phyloP scores from a whole-genome alignment of 2,888 invertebrate species.

The Listrodromus nycthemerus region DNA sequence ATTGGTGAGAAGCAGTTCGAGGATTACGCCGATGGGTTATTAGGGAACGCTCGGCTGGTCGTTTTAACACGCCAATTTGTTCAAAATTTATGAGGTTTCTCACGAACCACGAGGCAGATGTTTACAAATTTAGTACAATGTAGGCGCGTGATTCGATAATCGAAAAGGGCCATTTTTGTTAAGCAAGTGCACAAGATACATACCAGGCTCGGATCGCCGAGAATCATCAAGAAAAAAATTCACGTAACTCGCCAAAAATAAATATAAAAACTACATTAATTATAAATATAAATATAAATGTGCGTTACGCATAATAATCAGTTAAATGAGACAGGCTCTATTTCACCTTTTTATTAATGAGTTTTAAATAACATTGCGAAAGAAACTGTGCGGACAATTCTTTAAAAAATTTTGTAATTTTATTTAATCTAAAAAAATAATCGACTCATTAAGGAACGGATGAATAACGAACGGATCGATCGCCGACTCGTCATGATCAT shows the following conservation, averaged over 20 bases:
- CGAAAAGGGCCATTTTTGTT: background rate
- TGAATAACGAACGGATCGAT: background rate
- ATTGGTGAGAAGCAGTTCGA: background rate
- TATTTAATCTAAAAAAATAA: too few relatives aligned
- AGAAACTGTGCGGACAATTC: too few relatives aligned
- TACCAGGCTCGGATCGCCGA: too few relatives aligned
- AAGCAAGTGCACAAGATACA: too few relatives aligned
- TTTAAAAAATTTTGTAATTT: background rate
- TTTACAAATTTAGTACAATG: background rate
- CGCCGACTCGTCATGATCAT: background rate
- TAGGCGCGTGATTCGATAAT: background rate
- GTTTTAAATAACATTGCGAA: too few relatives aligned
- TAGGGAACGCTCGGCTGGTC: conserved; percentile 10
- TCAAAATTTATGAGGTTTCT: background rate
- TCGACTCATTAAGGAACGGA: too few relatives aligned
- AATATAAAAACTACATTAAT: background rate
- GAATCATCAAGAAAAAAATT: too few relatives aligned
- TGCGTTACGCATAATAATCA: background rate
- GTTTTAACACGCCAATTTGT: conserved; percentile 10
- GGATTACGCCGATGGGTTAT: background rate
- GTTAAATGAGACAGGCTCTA: background rate
- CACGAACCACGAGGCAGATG: background rate
- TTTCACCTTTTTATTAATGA: too few relatives aligned
- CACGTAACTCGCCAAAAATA: too few relatives aligned
- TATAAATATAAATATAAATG: background rate